Evolutionary conservation across 2,888 invertebrate genomes (phyloP).

Genomic region (Dolichomitus sp.): DNA sequence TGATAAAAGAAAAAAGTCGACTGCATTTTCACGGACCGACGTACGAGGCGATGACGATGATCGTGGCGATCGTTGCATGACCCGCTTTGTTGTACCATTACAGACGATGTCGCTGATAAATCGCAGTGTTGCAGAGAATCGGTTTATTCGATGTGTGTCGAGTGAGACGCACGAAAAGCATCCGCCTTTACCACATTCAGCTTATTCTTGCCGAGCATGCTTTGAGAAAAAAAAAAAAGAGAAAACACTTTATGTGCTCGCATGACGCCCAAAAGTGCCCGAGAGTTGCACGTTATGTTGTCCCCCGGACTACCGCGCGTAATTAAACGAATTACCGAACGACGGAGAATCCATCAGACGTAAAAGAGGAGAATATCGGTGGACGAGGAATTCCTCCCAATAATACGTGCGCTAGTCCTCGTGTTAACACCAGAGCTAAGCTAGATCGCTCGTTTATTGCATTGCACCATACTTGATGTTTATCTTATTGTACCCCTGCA

Average conservation of each 20-base stretch:
- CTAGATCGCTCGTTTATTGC: slow-evolving; percentile 44
- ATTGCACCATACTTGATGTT: slow-evolving; percentile 46
- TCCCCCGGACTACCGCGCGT: slow-evolving; percentile 56
- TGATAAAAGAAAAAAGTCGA: slow-evolving; percentile 51
- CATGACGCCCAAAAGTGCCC: slow-evolving; percentile 58
- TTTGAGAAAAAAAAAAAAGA: neutral
- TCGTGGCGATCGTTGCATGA: slow-evolving; percentile 78
- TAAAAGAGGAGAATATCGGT: slow-evolving; percentile 5
- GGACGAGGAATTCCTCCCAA: slow-evolving; percentile 30
- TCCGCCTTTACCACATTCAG: slow-evolving; percentile 50
- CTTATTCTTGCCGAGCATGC: slow-evolving; percentile 63
- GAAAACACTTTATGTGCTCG: slow-evolving; percentile 51
- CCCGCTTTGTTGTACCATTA: slow-evolving; percentile 67
- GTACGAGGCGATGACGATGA: slow-evolving; percentile 72
- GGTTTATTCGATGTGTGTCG: slow-evolving; percentile 11
- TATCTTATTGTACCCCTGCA: slow-evolving; percentile 36
- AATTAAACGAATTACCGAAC: slow-evolving; percentile 16
- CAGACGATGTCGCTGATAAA: slow-evolving; percentile 66
- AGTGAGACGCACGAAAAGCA: slow-evolving; percentile 49
- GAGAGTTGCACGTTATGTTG: slow-evolving; percentile 39
- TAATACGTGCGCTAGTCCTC: slow-evolving; percentile 63
- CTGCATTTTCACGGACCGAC: slow-evolving; percentile 67
- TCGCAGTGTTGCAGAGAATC: slow-evolving; percentile 51
- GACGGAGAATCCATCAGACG: slow-evolving; percentile 27
- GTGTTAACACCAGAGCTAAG: slow-evolving; percentile 24